Evolutionary conservation across 2,113 vertebrate genomes (phyloP).

Genomic region (cattle (Bos taurus)): ARS-UCD2.0 NC_037342.1:35994001-35994500

Average conservation of each 20-base stretch:
- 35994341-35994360: background rate
- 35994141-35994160: slow-evolving; percentile 17
- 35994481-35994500: slow-evolving; percentile 5
- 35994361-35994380: background rate
- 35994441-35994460: background rate
- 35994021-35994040: background rate
- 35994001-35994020: slow-evolving; percentile 1
- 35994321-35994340: background rate
- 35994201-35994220: background rate
- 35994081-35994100: background rate
- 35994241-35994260: background rate
- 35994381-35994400: background rate
- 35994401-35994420: background rate
- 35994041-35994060: background rate
- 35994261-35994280: background rate
- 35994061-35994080: background rate
- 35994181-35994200: background rate
- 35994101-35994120: background rate
- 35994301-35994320: background rate
- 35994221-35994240: background rate
- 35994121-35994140: background rate
- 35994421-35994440: background rate
- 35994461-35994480: background rate
- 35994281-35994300: background rate
- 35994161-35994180: background rate